A percentile compares a stretch with the other conserved stretches of the same genome.
Evolutionary conservation across 2,888 invertebrate species (phyloP).

Genomic region (Tetrapedia diversipes): DNA sequence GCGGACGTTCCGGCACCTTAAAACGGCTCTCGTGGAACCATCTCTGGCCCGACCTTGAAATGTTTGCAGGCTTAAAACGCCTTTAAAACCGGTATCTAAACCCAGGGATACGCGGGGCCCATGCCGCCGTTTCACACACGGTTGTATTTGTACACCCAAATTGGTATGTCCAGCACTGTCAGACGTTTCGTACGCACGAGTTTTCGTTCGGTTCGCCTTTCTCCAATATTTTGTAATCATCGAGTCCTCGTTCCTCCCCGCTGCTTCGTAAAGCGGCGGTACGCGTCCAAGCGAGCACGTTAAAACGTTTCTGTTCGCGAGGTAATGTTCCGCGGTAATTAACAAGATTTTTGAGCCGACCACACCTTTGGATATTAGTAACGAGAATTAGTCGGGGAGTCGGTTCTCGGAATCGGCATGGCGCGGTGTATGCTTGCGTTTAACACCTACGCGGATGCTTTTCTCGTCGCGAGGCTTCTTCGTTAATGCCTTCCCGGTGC

Average conservation of each 20-base stretch:
- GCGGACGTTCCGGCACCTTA: slow-evolving; percentile 43
- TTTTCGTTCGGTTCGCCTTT: neutral
- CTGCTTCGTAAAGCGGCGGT: neutral
- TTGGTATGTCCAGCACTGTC: slow-evolving; percentile 21
- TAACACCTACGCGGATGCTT: slow-evolving; percentile 55
- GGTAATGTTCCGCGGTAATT: neutral
- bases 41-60: slow-evolving; percentile 62
- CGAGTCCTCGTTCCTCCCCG: neutral
- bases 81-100: slow-evolving; percentile 70
- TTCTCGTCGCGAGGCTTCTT: slow-evolving; percentile 47
- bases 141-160: slow-evolving; percentile 50
- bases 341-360: slow-evolving; percentile 11
- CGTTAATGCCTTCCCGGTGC: slow-evolving; percentile 49
- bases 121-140: slow-evolving; percentile 2
- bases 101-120: slow-evolving; percentile 26
- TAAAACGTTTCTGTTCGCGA: neutral
- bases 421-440: slow-evolving; percentile 43
- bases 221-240: neutral
- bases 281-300: too few species aligned
- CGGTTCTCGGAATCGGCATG: slow-evolving; percentile 36
- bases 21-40: slow-evolving; percentile 43
- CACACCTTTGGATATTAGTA: slow-evolving; percentile 16
- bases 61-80: slow-evolving; percentile 62
- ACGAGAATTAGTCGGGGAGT: slow-evolving; percentile 16
- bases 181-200: slow-evolving; percentile 15